Base-by-base conservation (phyloP, 2,797 vertebrate genomes). In the Pangasius djambal region DNA sequence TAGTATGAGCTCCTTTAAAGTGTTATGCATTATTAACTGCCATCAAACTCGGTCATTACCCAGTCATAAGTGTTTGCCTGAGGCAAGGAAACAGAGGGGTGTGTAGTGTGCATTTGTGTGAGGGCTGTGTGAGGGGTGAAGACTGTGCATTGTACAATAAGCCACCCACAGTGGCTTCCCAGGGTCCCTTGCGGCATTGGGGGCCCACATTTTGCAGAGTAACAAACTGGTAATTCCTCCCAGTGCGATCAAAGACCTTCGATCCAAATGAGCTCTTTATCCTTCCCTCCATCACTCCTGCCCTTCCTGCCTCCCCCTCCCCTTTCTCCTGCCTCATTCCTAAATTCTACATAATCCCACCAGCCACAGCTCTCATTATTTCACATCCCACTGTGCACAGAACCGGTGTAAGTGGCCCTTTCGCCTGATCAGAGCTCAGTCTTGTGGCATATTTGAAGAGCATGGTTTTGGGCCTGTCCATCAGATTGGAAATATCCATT, bases 231-330 rank as follows among this genome's bases (percentile, higher is more conserved):
- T 95, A 94, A 94, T 95, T 95, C 93, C 93, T 93, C 92, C 92
- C 90, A 88, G 91, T 87, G 81, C 91, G 95, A 96, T 96, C 95
- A 96, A 96, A 96, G 93, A 88, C 89, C 82, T 91, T 87, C 88
- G 90, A 77, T 61, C 89, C 91, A 89, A 59, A 91, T 84, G 78
- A 89, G 90, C 86, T 85, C 88, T 88, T 88, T 88, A 88, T 88
- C 70, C 79, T 18, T 48, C 88, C 75, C 67, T 92, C 85, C 79
- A 84, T 90, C 82, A 31, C 57, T 91, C 90, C 57, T 85, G 86
- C 90, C 25, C 77, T 86, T 72, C 86, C 87, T 79, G 87, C 83
- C 88, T 75, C 87, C 74, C 63, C 87, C n/a, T 52, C 44, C 13
- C 81, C 87, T 84, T 52, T 88, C 83, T 75, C 87, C 65, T 87